Evolutionary conservation across 1,140 invertebrate genomes (phyloP).

Genomic region (Bombus affinis): DNA sequence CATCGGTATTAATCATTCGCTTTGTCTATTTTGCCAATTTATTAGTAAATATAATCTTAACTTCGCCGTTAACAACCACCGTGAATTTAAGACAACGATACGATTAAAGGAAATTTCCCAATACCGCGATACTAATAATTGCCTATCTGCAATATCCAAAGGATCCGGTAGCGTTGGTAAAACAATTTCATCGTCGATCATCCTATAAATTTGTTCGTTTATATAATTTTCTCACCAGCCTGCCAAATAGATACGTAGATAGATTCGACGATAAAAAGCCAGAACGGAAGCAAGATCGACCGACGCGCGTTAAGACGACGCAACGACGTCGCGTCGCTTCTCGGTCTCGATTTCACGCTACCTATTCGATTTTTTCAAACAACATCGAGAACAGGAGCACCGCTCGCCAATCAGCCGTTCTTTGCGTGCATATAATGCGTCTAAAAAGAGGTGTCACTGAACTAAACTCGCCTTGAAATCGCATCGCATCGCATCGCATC

Average conservation of each 20-base stretch:
- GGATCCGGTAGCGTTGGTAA: not conserved
- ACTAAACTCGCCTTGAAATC: slow-evolving; percentile 56
- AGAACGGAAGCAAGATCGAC: no score
- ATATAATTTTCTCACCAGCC: not conserved
- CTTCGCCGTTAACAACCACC: not conserved
- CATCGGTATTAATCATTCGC: no score
- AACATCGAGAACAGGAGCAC: slow-evolving; percentile 32
- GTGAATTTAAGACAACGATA: no score
- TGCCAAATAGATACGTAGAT: not conserved
- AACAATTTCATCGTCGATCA: not conserved
- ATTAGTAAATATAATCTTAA: not conserved
- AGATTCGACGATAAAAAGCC: no score
- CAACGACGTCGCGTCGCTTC: not conserved
- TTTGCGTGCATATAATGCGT: slow-evolving; percentile 51
- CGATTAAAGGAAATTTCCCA: not conserved
- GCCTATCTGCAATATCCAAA: no score
- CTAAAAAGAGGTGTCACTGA: slow-evolving; percentile 61
- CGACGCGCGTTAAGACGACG: not conserved
- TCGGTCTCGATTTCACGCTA: not conserved
- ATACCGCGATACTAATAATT: no score
- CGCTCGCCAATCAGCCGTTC: not conserved
- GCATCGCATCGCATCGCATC: slow-evolving; percentile 3
- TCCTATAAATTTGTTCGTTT: not conserved
- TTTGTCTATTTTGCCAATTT: not conserved
- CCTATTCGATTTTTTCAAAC: slow-evolving; percentile 17